Conservation (phyloP, 2,113 vertebrate species). For the Sander lucioperca region DNA sequence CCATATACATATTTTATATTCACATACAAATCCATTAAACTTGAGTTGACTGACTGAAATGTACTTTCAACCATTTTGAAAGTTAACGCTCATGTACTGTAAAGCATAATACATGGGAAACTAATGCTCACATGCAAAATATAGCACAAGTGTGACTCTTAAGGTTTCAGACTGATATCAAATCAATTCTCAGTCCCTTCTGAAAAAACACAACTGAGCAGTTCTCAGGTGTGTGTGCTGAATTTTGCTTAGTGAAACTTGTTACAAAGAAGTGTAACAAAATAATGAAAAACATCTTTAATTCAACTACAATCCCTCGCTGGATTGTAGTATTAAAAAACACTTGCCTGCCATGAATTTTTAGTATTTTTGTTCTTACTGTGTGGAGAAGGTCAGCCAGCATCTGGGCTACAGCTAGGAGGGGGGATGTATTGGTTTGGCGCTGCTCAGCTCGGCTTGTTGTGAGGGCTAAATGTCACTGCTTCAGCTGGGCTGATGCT, state of each 20-base stretch:
- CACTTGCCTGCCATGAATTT: conserved; percentile 10
- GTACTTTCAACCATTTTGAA: conserved; percentile 2
- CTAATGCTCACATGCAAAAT: neutral
- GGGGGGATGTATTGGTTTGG: conserved; percentile 54
- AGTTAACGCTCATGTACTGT: no score
- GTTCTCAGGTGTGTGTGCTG: neutral
- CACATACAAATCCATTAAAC: neutral
- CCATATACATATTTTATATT: neutral
- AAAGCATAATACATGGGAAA: neutral
- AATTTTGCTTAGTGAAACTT: neutral
- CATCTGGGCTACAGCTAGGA: conserved; percentile 45
- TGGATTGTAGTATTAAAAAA: neutral
- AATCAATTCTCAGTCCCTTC: conserved; percentile 9
- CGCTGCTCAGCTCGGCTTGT: conserved; percentile 53
- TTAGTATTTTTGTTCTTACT: conserved; percentile 30
- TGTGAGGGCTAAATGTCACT: conserved; percentile 72
- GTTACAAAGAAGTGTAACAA: neutral
- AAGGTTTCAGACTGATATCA: conserved; percentile 15
- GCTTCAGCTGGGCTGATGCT: conserved; percentile 51
- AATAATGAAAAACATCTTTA: neutral
- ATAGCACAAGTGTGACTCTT: neutral
- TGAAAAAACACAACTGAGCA: neutral
- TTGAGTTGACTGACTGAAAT: neutral
- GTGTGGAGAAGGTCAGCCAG: conserved; percentile 66
- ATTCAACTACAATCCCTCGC: neutral